Percentiles rank a stretch among this genome's conserved stretches.
These are phyloP conservation scores for Micromesistius poutassou DNA, from an alignment of 2,797 vertebrate species.

Conservation along the genomic window DNA sequence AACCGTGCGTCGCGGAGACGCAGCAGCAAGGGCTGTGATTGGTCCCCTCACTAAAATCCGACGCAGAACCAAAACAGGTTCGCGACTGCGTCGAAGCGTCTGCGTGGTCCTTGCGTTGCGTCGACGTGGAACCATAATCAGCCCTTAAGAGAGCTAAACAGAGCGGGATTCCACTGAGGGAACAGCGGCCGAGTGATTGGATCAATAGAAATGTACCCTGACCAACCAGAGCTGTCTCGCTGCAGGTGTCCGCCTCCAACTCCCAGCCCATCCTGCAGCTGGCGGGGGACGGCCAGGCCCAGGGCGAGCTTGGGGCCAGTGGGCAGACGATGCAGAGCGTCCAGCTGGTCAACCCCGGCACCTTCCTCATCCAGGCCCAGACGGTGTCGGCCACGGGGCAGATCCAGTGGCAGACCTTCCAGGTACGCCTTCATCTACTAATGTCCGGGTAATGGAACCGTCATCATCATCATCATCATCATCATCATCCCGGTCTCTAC, in stretches of 20 bases:
- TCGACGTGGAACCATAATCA: no score
- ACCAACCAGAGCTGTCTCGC: no score
- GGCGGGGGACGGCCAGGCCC: constrained; percentile 77
- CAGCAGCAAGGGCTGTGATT: no score
- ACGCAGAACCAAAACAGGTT: no score
- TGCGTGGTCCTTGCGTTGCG: no score
- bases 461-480: no score
- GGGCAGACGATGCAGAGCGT: constrained; percentile 93
- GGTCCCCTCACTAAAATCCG: no score
- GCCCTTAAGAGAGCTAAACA: no score
- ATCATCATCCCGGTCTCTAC: no score
- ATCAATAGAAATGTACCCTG: neutral
- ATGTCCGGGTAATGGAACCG: no score
- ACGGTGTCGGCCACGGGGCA: constrained; percentile 96
- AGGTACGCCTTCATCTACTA: constrained; percentile 57
- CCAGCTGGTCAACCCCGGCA: constrained; percentile 95
- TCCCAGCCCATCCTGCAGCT: constrained; percentile 87
- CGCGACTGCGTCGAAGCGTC: no score
- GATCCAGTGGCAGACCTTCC: constrained; percentile 99
- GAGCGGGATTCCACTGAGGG: neutral
- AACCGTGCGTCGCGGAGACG: no score
- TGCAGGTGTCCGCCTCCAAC: constrained; percentile 86
- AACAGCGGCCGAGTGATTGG: neutral
- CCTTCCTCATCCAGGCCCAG: constrained; percentile 98
- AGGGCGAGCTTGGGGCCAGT: constrained; percentile 79